These are phyloP conservation scores for Lepidocyrtoides sp. DNA, from an alignment of 2,888 invertebrate genomes.

Conservation along the genomic window DNA sequence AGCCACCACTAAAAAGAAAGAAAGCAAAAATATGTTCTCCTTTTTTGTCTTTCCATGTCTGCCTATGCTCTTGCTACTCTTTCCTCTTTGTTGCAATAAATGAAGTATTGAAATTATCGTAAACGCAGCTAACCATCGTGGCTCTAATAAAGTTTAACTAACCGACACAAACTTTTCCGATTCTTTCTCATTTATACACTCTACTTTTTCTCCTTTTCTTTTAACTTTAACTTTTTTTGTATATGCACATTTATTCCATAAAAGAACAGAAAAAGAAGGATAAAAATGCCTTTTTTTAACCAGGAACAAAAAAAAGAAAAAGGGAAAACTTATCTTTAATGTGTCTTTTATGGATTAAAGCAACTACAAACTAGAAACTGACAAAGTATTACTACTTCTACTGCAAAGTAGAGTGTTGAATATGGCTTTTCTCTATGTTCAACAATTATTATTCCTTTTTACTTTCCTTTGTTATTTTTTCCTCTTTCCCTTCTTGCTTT, in stretches of 20 bases:
- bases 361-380: not conserved
- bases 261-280: not conserved
- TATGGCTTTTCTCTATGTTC: not conserved
- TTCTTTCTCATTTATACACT: constrained; percentile 56
- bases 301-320: not conserved
- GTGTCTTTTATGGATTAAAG: constrained; percentile 55
- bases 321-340: constrained; percentile 36
- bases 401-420: constrained; percentile 3
- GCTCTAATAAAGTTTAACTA: constrained; percentile 64
- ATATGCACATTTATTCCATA: constrained; percentile 3
- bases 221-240: not conserved
- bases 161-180: constrained; percentile 65
- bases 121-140: not conserved
- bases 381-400: too few species aligned
- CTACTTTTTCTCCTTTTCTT: not conserved
- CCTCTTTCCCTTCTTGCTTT: not conserved
- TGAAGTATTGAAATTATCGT: constrained; percentile 16
- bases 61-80: not conserved
- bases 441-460: not conserved
- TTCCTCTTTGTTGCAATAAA: not conserved
- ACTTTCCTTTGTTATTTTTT: not conserved
- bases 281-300: constrained; percentile 37
- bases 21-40: not conserved
- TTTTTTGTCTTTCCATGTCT: constrained; percentile 10
- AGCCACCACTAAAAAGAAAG: not conserved